Percentiles rank a stretch among this genome's conserved stretches.
Conservation (phyloP, 2,888 invertebrate species). For the Idaea aversata region DNA sequence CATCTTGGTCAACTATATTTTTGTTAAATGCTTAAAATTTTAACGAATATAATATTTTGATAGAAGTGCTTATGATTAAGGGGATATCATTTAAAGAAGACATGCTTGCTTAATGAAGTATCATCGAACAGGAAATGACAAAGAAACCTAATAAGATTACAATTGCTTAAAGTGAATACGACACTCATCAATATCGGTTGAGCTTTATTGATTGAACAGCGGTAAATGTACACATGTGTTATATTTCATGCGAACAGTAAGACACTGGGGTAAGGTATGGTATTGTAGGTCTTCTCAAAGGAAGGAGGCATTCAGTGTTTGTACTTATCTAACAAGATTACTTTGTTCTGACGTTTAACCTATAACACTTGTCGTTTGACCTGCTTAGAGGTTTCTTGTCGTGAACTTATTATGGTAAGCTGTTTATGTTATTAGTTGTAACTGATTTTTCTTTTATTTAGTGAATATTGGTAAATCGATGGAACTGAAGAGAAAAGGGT, state of each 20-base stretch:
- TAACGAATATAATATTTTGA: background rate
- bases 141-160: conserved; percentile 26
- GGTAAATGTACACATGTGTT: conserved; percentile 29
- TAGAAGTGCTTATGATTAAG: background rate
- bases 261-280: conserved; percentile 71
- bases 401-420: conserved; percentile 53
- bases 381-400: conserved; percentile 75
- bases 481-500: too few species aligned
- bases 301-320: conserved; percentile 75
- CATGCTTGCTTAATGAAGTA: conserved; percentile 13
- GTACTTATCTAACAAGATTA: conserved; percentile 79
- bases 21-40: background rate
- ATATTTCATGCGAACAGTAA: conserved; percentile 61
- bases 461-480: background rate
- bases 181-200: conserved; percentile 14
- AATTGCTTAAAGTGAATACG: conserved; percentile 16
- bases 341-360: conserved; percentile 68
- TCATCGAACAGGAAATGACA: conserved; percentile 18
- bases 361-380: conserved; percentile 67
- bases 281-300: conserved; percentile 73
- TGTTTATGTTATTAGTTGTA: conserved; percentile 37
- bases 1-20: too few species aligned
- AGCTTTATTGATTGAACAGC: conserved; percentile 35
- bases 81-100: background rate
- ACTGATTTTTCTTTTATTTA: conserved; percentile 25